Evolutionary conservation across 2,888 invertebrate species (phyloP).

Genomic region (Dusona sp.): DNA sequence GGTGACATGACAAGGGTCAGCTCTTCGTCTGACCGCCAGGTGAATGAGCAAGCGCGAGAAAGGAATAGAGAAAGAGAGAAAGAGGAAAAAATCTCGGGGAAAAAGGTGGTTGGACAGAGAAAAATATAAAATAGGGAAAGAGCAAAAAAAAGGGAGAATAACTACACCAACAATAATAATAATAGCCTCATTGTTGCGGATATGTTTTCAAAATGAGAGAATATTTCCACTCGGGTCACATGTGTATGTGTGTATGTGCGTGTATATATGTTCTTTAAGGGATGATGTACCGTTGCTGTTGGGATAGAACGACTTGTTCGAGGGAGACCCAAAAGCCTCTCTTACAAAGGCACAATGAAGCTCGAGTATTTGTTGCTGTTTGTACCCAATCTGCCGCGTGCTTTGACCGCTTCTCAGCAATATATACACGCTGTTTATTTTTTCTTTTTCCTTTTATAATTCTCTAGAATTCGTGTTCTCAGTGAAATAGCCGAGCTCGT

Average conservation of each 20-base stretch:
- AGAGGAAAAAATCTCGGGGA: constrained; percentile 12
- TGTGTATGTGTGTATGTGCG: neutral
- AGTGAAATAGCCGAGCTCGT: constrained; percentile 36
- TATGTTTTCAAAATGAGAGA: constrained; percentile 84
- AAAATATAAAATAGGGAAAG: constrained; percentile 22
- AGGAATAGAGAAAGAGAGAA: constrained; percentile 42
- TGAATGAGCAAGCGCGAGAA: constrained; percentile 71
- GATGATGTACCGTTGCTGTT: constrained; percentile 40
- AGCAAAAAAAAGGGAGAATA: constrained; percentile 66
- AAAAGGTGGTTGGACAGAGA: constrained; percentile 10
- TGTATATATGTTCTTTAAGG: constrained; percentile 21
- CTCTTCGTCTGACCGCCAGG: constrained; percentile 79
- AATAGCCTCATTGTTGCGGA: constrained; percentile 84
- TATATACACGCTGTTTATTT: constrained; percentile 60
- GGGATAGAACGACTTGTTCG: constrained; percentile 56
- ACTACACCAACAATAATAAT: constrained; percentile 78
- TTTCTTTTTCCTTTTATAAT: constrained; percentile 42
- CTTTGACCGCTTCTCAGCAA: constrained; percentile 75
- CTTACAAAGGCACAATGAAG: constrained; percentile 63
- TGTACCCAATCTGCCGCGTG: constrained; percentile 80
- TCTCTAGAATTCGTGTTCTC: constrained; percentile 15
- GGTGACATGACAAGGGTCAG: constrained; percentile 83
- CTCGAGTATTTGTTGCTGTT: constrained; percentile 84
- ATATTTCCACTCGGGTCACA: constrained; percentile 63
- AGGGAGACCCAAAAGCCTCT: constrained; percentile 49